Percentiles rank a stretch among this genome's conserved stretches.
Evolutionary conservation across 2,113 vertebrate genomes (phyloP).

Genomic region (Myanophis thanlyinensis): DNA sequence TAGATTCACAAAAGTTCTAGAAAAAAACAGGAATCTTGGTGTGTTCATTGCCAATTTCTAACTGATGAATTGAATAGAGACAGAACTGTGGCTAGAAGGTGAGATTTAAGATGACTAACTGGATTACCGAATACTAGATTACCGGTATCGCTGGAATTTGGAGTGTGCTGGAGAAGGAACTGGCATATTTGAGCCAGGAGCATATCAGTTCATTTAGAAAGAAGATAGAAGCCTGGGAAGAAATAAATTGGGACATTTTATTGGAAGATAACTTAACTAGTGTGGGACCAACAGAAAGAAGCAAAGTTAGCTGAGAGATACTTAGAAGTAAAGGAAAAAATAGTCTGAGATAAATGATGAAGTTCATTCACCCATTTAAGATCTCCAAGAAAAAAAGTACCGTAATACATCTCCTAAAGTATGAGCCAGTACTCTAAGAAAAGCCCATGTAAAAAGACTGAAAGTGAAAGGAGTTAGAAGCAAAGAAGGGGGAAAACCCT

Average conservation of each 20-base stretch:
- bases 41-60: background rate
- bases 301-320: background rate
- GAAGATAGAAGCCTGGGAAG: background rate
- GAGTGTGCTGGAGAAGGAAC: background rate
- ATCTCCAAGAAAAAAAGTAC: background rate
- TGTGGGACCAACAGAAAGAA: background rate
- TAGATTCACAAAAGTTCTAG: background rate
- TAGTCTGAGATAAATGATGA: background rate
- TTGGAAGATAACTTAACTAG: background rate
- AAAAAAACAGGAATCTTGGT: background rate
- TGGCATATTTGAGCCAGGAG: background rate
- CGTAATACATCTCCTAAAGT: background rate
- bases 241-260: background rate
- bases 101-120: background rate
- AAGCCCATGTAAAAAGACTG: background rate
- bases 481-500: background rate
- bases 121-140: background rate
- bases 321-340: background rate
- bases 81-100: background rate
- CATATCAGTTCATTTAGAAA: background rate
- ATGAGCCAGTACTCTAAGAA: background rate
- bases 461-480: background rate
- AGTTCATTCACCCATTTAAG: background rate
- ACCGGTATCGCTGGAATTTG: background rate
- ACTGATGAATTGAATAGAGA: background rate